phyloP scores from a whole-genome alignment of 2,113 vertebrate genomes.

The Oryctolagus cuniculus region mOryCun1.1 NC_091434.1:42142001-42142500 shows the following conservation, averaged over 20 bases:
- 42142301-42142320: neutral
- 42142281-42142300: neutral
- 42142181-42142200: neutral
- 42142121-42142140: neutral
- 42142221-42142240: neutral
- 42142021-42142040: neutral
- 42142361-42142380: neutral
- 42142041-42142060: neutral
- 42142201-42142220: neutral
- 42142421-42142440: neutral
- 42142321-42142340: neutral
- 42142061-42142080: neutral
- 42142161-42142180: neutral
- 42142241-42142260: neutral
- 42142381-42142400: neutral
- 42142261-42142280: neutral
- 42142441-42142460: neutral
- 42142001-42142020: neutral
- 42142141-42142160: neutral
- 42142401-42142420: neutral
- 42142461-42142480: neutral
- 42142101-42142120: neutral
- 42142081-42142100: neutral
- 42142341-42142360: neutral
- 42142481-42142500: neutral